These are phyloP conservation scores for Halocynthia roretzi DNA, from an alignment of 23 tunicate genomes.

Conservation along the genomic window DNA sequence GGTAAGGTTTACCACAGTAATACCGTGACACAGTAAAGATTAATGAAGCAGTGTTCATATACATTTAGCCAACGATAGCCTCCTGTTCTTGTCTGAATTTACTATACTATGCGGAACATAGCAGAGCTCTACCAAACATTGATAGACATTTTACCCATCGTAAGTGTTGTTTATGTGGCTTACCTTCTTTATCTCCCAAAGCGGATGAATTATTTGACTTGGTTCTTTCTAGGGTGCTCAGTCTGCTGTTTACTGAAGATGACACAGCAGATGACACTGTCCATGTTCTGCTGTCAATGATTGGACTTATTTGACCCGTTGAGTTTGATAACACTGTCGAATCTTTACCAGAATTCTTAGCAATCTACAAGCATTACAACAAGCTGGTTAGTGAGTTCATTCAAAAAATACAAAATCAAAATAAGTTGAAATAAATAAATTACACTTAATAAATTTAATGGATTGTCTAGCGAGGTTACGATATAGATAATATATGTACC, in stretches of 20 bases:
- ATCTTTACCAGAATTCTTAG: background rate
- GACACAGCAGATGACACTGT: slow-evolving; percentile 7
- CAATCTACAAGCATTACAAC: too few relatives aligned
- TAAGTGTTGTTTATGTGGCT: too few relatives aligned
- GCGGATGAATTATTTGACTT: too few relatives aligned
- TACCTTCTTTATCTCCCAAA: too few relatives aligned
- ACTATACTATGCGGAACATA: too few relatives aligned
- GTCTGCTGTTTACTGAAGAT: slow-evolving; percentile 64
- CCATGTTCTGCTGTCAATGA: slow-evolving; percentile 7
- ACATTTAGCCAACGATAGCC: too few relatives aligned
- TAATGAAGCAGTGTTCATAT: too few relatives aligned
- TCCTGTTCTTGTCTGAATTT: too few relatives aligned
- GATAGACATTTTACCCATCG: background rate
- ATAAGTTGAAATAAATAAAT: background rate
- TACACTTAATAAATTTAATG: background rate
- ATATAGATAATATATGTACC: slow-evolving; percentile 18
- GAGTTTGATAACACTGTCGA: slow-evolving; percentile 28
- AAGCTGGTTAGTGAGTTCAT: background rate
- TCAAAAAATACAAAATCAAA: background rate
- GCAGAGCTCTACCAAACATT: too few relatives aligned
- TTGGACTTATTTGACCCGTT: slow-evolving; percentile 14
- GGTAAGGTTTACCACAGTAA: too few relatives aligned
- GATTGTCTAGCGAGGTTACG: background rate
- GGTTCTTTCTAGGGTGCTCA: slow-evolving; percentile 58
- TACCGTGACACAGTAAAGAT: too few relatives aligned